Evolutionary conservation across 92 coral and sea anemone species (phyloP).

Genomic region (Umimayanthus kanabou): DNA sequence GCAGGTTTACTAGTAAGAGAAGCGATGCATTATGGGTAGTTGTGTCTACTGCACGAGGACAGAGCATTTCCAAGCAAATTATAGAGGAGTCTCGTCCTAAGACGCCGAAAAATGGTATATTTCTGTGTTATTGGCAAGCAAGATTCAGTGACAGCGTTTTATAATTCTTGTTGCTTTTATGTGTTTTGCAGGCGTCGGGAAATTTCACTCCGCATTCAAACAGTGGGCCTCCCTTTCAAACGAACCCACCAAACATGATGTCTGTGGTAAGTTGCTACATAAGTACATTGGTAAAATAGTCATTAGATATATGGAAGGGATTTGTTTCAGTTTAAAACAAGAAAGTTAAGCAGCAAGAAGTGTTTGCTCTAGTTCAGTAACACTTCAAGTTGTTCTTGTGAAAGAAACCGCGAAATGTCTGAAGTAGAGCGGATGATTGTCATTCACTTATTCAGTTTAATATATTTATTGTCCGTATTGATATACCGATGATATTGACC

Average conservation of each 20-base stretch:
- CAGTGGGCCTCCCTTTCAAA: slow-evolving; percentile 50
- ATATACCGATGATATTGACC: too few relatives aligned
- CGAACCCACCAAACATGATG: slow-evolving; percentile 44
- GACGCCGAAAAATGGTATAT: slow-evolving; percentile 45
- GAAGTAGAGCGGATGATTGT: neutral
- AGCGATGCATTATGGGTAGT: slow-evolving; percentile 54
- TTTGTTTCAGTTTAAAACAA: neutral
- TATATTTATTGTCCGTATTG: too few relatives aligned
- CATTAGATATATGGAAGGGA: neutral
- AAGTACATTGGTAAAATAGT: neutral
- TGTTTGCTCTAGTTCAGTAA: neutral
- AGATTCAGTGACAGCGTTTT: neutral
- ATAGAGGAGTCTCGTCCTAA: neutral
- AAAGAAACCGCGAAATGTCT: neutral
- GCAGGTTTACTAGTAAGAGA: neutral
- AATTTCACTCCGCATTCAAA: slow-evolving; percentile 72
- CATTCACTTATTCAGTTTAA: neutral
- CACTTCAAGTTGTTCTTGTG: neutral
- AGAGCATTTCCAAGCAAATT: neutral
- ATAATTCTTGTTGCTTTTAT: neutral
- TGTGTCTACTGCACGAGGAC: slow-evolving; percentile 49
- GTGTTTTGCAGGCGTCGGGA: slow-evolving; percentile 73
- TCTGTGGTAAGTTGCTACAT: slow-evolving; percentile 48
- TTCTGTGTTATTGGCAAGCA: neutral
- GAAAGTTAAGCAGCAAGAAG: neutral